Conservation (phyloP, 2,113 vertebrate species). For the Paramormyrops kingsleyae region DNA sequence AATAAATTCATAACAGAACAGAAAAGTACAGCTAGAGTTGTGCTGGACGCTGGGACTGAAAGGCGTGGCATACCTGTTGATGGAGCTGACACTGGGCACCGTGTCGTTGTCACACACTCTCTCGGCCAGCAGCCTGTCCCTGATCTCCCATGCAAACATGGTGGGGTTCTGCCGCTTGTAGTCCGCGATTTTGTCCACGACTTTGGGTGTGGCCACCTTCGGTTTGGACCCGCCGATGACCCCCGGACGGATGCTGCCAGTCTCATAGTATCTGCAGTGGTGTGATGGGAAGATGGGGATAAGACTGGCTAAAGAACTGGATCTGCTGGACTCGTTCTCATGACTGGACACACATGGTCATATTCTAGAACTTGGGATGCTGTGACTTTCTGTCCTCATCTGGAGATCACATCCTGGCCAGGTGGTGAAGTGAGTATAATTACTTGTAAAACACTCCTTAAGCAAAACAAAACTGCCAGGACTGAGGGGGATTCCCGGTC, state of each 20-base stretch:
- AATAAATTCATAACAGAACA: not conserved
- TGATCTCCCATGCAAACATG: conserved; percentile 99
- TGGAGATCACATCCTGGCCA: not conserved
- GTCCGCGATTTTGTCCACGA: conserved; percentile 98
- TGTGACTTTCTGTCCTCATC: not conserved
- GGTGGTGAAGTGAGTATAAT: not conserved
- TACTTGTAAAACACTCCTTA: not conserved
- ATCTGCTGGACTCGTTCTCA: not conserved
- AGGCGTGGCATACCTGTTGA: conserved; percentile 81
- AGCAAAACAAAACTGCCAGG: too few species aligned
- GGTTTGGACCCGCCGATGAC: conserved; percentile 99
- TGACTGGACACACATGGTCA: not conserved
- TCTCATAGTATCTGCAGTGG: conserved; percentile 89
- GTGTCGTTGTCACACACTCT: conserved; percentile 97
- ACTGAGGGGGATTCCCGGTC: not conserved
- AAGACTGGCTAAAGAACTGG: not conserved
- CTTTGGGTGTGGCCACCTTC: conserved; percentile 99
- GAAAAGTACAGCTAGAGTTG: not conserved
- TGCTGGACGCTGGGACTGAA: not conserved
- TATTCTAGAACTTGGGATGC: not conserved
- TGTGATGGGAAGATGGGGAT: not conserved
- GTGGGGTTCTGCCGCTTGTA: conserved; percentile 99
- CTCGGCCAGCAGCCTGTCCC: conserved; percentile 91
- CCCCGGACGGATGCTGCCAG: conserved; percentile 95
- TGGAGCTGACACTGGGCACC: conserved; percentile 96